These are phyloP conservation scores for Berghia stephanieae DNA, from an alignment of 1,140 invertebrate species.

Conservation along the genomic window DNA sequence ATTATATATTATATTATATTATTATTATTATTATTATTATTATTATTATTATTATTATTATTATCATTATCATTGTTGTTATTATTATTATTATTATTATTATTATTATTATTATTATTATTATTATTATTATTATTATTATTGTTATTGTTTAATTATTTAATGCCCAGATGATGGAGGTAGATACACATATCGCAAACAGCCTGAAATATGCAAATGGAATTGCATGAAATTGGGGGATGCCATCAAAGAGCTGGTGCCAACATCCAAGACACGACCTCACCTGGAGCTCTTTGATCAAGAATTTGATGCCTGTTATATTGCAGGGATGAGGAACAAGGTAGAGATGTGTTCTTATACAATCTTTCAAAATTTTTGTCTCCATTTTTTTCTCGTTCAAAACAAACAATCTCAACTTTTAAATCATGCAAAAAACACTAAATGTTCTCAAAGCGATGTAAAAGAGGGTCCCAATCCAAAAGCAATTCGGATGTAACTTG, in stretches of 20 bases:
- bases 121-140: too few species aligned
- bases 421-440: too few species aligned
- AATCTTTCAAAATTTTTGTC: neutral
- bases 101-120: too few species aligned
- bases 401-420: neutral
- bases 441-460: too few species aligned
- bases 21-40: too few species aligned
- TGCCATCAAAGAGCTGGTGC: constrained; percentile 70
- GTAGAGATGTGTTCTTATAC: constrained; percentile 34
- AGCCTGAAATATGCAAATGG: constrained; percentile 72
- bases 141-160: too few species aligned
- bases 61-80: too few species aligned
- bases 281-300: constrained; percentile 54
- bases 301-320: constrained; percentile 47
- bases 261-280: constrained; percentile 45
- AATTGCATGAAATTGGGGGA: constrained; percentile 74
- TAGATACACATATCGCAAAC: constrained; percentile 69
- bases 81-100: too few species aligned
- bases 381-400: neutral
- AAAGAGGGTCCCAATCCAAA: too few species aligned
- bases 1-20: too few species aligned
- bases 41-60: too few species aligned
- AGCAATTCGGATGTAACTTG: too few species aligned
- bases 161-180: constrained; percentile 71
- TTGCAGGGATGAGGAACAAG: constrained; percentile 55